phyloP scores from a whole-genome alignment of 2,113 vertebrate species.

The Plecotus auritus region DNA sequence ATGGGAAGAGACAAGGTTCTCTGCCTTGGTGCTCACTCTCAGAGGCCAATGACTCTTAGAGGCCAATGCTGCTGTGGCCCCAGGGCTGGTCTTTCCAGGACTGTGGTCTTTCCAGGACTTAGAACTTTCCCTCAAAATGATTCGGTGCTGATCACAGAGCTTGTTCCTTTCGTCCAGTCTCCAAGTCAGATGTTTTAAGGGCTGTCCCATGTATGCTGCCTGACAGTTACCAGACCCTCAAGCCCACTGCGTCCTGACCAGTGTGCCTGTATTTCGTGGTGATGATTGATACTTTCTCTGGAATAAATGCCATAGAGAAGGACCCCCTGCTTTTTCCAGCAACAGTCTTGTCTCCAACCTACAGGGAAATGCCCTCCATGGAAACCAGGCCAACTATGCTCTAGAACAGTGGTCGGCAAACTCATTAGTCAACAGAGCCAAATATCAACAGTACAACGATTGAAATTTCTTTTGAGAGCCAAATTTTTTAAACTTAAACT shows the following conservation, averaged over 20 bases:
- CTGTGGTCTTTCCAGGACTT: background rate
- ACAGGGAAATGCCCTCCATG: background rate
- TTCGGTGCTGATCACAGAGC: background rate
- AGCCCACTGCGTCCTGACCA: background rate
- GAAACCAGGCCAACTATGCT: background rate
- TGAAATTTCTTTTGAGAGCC: no score
- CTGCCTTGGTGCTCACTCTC: background rate
- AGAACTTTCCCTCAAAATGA: no score
- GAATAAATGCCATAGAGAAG: background rate
- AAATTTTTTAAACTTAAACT: no score
- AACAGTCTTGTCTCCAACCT: background rate
- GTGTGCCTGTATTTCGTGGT: background rate
- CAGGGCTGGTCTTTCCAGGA: background rate
- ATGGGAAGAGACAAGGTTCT: background rate
- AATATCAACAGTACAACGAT: no score
- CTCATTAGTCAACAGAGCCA: no score
- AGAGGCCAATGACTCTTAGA: background rate
- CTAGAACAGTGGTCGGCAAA: background rate
- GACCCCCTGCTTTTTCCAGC: background rate
- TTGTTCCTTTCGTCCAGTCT: background rate
- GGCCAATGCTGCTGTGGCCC: background rate
- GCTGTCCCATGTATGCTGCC: background rate
- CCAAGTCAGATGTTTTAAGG: background rate
- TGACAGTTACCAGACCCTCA: background rate
- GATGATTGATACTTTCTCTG: background rate